A percentile compares a stretch with the other conserved stretches of the same genome.
These are phyloP conservation scores for Gymnoscelis rufifasciata DNA, from an alignment of 2,888 invertebrate species.

Conservation along the genomic window DNA sequence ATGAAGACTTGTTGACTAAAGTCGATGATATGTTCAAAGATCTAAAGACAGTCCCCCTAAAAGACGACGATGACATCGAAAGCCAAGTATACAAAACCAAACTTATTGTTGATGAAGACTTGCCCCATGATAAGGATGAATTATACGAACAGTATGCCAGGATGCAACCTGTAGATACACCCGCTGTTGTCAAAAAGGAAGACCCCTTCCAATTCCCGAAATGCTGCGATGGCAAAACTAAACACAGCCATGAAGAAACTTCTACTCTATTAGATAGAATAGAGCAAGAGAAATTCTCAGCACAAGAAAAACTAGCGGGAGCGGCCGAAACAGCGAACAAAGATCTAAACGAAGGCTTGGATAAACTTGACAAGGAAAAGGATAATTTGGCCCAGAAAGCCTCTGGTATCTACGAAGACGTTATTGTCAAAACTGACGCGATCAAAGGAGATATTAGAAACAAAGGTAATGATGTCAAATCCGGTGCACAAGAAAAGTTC, in stretches of 20 bases:
- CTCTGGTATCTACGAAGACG: constrained; percentile 44
- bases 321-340: constrained; percentile 46
- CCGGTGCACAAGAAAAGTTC: constrained; percentile 41
- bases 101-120: constrained; percentile 66
- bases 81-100: constrained; percentile 63
- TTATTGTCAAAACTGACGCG: constrained; percentile 43
- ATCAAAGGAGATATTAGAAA: constrained; percentile 43
- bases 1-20: constrained; percentile 68
- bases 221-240: constrained; percentile 61
- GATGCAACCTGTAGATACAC: constrained; percentile 71
- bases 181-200: constrained; percentile 42
- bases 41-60: constrained; percentile 53
- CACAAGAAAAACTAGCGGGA: constrained; percentile 59
- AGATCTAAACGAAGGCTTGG: constrained; percentile 49
- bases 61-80: constrained; percentile 56
- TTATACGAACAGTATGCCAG: constrained; percentile 64
- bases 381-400: constrained; percentile 56
- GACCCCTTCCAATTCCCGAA: constrained; percentile 66
- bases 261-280: constrained; percentile 63
- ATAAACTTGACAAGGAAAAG: constrained; percentile 56
- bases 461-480: constrained; percentile 44
- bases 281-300: constrained; percentile 64
- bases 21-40: constrained; percentile 77
- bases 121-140: constrained; percentile 45
- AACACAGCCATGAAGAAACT: constrained; percentile 68